A percentile compares a stretch with the other conserved stretches of the same genome.
These are phyloP conservation scores for Scaptomyza cyrtandrae DNA, from an alignment of 2,888 invertebrate species.

Conservation along the genomic window DNA sequence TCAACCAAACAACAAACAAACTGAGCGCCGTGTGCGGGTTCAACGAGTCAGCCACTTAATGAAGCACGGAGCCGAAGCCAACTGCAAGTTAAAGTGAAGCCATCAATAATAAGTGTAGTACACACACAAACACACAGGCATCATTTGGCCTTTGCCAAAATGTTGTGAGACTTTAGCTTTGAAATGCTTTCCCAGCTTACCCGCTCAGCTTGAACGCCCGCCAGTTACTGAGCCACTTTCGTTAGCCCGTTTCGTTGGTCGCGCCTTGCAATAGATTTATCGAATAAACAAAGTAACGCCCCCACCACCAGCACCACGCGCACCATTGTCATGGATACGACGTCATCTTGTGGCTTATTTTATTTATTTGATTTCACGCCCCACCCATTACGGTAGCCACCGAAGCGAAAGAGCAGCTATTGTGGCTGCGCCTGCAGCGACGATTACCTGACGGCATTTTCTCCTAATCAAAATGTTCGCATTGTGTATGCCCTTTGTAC, in stretches of 20 bases:
- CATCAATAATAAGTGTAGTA: conserved; percentile 69
- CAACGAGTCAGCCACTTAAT: conserved; percentile 58
- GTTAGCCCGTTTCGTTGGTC: conserved; percentile 46
- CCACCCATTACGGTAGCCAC: conserved; percentile 36
- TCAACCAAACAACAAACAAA: conserved; percentile 57
- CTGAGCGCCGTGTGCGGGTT: conserved; percentile 25
- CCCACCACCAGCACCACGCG: conserved; percentile 26
- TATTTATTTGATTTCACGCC: conserved; percentile 73
- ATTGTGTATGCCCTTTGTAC: conserved; percentile 61
- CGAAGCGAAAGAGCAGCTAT: conserved; percentile 51
- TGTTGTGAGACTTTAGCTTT: conserved; percentile 1
- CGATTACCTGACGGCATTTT: conserved; percentile 70
- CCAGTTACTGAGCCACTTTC: conserved; percentile 65
- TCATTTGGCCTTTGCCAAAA: conserved; percentile 8
- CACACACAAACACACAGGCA: conserved; percentile 17
- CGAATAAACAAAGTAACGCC: conserved; percentile 70
- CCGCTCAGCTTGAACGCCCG: conserved; percentile 68
- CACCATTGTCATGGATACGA: conserved; percentile 71
- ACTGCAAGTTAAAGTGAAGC: conserved; percentile 76
- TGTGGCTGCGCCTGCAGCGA: conserved; percentile 67
- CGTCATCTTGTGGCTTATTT: conserved; percentile 78
- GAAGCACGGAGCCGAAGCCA: conserved; percentile 56
- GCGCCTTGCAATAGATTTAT: conserved; percentile 70
- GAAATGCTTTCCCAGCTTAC: conserved; percentile 52
- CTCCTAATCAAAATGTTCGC: conserved; percentile 71